Base-by-base conservation (phyloP, 2,888 invertebrate genomes). In the Xiphydria camelus region DNA sequence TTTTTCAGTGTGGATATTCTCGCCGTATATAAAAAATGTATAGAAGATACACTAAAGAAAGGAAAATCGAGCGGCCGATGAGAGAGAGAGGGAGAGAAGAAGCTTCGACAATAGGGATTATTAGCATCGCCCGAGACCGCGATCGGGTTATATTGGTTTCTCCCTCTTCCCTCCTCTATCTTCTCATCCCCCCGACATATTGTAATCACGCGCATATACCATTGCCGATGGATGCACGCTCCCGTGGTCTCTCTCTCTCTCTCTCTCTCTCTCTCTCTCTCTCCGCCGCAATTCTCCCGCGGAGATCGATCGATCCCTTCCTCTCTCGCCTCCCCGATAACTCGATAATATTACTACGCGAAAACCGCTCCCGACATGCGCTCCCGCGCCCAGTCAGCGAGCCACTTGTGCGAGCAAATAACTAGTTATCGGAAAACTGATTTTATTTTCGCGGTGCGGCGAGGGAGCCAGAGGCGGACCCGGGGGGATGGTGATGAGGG, bases 391-490 rank as follows among this genome's bases (percentile, higher is more conserved):
- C 64, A 68, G 67, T 67, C 66, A 69, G 64, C 66, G 66, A 67
- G 64, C 68, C 63, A 69, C 68, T 70, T 68, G 68, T 63, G 64
- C 63, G 61, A 66, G 68, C 68, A 70, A 71, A 70, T 70, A 70
- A 70, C 61, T 66, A 64, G 66, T 69, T 69, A 69, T 70, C 68
- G 70, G 68, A 64, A 65, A 69, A 68, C 59, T 64, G 64, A 70
- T 68, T 69, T 70, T 68, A 68, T 68, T 69, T 69, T 68, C 60
- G 50, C 61, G 61, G 57, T 57, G 57, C 53, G 55, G 52, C 45
- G 59, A n/a, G n/a, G n/a, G n/a, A n/a, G n/a, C n/a, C n/a, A n/a
- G n/a, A n/a, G n/a, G n/a, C n/a, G n/a, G n/a, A n/a, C n/a, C n/a
- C n/a, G n/a, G n/a, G n/a, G n/a, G n/a, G n/a, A n/a, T n/a, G n/a